Evolutionary conservation across 1,140 invertebrate genomes (phyloP), one percentile per base, ranked within the genome.

Genomic region (Drosophila bipectinata): DNA sequence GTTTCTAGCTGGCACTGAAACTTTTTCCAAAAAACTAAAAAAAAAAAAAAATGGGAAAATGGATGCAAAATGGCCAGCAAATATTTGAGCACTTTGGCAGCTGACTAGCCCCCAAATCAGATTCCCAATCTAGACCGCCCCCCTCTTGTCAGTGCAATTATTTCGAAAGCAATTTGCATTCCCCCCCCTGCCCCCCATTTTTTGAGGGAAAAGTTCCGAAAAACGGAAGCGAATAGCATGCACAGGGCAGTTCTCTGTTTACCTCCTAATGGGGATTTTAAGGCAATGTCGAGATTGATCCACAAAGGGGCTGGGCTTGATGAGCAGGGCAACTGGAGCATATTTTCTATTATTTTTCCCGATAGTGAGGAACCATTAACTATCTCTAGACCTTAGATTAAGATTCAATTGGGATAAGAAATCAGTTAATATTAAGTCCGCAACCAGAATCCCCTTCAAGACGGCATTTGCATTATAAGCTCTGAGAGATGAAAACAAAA

Each of bases 161-260:
- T 69, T 69, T 69, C 28, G 67, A 49, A 69, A 69, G 53, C 54
- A 69, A 69, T 69, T 69, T 69, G 67, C 67, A 69, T 69, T 69
- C 63, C 26, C 39, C n/a, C 10, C 39, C n/a, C 10, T 26, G n/a
- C 30, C n/a, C n/a, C 18, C 45, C n/a, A n/a, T 7, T 4, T 12
- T 6, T 6, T 10, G 5, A 41, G 9, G 53, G 28, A 39, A 37
- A 8, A 15, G 47, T 32, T 32, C 47, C 1, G 21, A 32, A 26
- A 68, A 68, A 54, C 60, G 41, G 60, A 52, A 54, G 61, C 41
- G 41, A 47, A 30, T 66, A 8, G 62, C 60, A 64, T 53, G 61
- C 61, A 30, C 28, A 37, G 6, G 45, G 48, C 49, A 18, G 18
- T 18, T 21, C 21, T 45, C 24, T 66, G 41, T 56, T 48, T 57